These are phyloP conservation scores for Pseudomyrmex gracilis DNA, from an alignment of 1,140 invertebrate species.

Conservation along the genomic window DNA sequence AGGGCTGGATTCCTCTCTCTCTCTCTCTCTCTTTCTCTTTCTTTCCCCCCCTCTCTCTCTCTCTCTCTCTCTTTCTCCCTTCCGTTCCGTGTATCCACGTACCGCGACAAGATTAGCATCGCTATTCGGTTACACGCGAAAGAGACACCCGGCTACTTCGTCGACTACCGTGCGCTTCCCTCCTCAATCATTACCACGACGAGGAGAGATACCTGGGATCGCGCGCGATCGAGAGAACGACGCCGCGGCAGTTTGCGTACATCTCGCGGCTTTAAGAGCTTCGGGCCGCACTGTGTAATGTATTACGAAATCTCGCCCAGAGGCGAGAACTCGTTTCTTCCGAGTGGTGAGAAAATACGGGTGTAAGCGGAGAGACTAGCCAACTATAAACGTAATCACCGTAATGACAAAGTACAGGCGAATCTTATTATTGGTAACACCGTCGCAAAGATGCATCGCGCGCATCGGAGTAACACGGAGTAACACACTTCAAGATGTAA, in stretches of 20 bases:
- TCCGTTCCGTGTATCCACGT: constrained; percentile 70
- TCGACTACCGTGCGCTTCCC: constrained; percentile 63
- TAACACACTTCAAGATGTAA: background rate
- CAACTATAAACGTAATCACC: constrained; percentile 36
- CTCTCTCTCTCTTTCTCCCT: background rate
- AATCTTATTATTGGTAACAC: constrained; percentile 20
- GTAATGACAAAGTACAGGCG: constrained; percentile 54
- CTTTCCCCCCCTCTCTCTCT: too few relatives aligned
- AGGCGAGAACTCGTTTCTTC: constrained; percentile 47
- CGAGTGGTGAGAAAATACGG: constrained; percentile 29
- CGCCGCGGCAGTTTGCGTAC: constrained; percentile 19
- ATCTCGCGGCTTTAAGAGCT: constrained; percentile 31
- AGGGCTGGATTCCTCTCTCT: constrained; percentile 21
- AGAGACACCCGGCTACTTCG: constrained; percentile 61
- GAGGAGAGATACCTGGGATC: constrained; percentile 45
- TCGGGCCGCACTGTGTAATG: constrained; percentile 6
- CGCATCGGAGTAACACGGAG: background rate
- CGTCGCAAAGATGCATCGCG: constrained; percentile 7
- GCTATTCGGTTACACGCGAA: constrained; percentile 80
- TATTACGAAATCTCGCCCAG: constrained; percentile 42
- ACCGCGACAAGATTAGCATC: constrained; percentile 81
- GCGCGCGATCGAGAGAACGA: constrained; percentile 25
- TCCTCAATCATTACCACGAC: constrained; percentile 59
- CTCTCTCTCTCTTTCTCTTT: too few relatives aligned
- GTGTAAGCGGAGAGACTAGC: background rate